Percentiles rank a stretch among this genome's conserved stretches.
phyloP scores from a whole-genome alignment of 2,113 vertebrate genomes.

The Rousettus leschenaultii region DNA sequence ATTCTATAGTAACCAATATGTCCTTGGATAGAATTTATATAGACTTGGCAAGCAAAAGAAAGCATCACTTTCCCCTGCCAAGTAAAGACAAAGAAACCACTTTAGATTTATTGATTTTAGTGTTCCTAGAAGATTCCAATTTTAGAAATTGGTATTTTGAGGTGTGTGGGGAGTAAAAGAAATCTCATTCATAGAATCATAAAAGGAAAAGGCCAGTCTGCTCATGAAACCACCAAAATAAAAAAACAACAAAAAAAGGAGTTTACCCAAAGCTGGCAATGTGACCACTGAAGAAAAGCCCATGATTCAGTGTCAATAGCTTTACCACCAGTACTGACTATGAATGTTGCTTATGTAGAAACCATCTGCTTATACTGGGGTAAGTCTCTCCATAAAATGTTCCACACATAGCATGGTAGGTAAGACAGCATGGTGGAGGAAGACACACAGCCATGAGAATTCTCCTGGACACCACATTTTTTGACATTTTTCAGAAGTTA shows the following conservation, averaged over 20 bases:
- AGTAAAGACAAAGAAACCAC: neutral
- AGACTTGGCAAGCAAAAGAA: slow-evolving; percentile 1
- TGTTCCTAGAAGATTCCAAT: neutral
- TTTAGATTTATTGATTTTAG: neutral
- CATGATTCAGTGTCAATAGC: neutral
- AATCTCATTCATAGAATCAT: neutral
- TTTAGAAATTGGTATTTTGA: slow-evolving; percentile 32
- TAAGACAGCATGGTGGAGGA: neutral
- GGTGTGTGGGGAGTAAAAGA: neutral
- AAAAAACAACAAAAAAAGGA: neutral
- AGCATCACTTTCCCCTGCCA: neutral
- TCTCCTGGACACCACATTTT: neutral
- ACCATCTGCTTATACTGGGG: neutral
- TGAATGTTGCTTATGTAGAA: neutral
- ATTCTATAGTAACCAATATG: neutral
- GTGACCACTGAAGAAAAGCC: neutral
- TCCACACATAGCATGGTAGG: neutral
- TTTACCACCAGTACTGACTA: neutral
- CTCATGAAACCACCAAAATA: neutral
- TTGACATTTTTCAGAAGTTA: neutral
- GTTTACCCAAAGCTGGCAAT: neutral
- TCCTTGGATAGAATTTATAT: neutral
- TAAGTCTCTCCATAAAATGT: neutral
- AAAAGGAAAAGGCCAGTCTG: neutral
- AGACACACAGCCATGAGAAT: neutral